A percentile compares a stretch with the other conserved stretches of the same genome.
These are phyloP conservation scores for Pachyseris speciosa DNA, from an alignment of 64 coral and sea anemone genomes.

Conservation along the genomic window DNA sequence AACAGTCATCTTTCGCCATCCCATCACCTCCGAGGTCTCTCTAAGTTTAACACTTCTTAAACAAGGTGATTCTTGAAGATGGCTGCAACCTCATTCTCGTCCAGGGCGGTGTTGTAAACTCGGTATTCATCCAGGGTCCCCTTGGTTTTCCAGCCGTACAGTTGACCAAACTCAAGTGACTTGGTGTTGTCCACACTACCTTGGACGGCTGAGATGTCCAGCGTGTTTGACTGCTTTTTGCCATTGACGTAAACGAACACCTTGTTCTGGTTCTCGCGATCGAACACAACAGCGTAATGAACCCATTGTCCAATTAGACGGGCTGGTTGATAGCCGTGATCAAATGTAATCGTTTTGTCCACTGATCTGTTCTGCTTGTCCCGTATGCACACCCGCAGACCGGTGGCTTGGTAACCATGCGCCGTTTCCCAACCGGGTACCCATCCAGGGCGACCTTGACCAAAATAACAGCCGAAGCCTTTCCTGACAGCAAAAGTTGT, in stretches of 20 bases:
- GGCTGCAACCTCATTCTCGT: constrained; percentile 10
- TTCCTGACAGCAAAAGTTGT: constrained; percentile 81
- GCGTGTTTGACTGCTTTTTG: constrained; percentile 22
- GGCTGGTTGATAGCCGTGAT: constrained; percentile 36
- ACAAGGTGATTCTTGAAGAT: constrained; percentile 58
- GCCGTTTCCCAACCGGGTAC: constrained; percentile 63
- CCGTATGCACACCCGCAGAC: constrained; percentile 67
- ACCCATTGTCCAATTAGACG: constrained; percentile 36
- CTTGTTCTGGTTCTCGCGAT: constrained; percentile 31
- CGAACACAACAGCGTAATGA: constrained; percentile 58
- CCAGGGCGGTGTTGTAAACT: constrained; percentile 54
- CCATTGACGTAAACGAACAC: constrained; percentile 70
- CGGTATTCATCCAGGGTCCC: constrained; percentile 72
- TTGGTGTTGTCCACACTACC: constrained; percentile 65
- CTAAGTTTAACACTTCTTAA: no score
- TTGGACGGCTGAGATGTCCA: constrained; percentile 45
- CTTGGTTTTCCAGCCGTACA: constrained; percentile 80
- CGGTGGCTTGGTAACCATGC: constrained; percentile 54
- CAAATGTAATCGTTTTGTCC: not conserved
- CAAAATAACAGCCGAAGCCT: constrained; percentile 71
- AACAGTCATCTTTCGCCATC: no score
- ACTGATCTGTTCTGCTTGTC: constrained; percentile 45
- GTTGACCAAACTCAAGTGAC: constrained; percentile 32
- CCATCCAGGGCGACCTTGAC: constrained; percentile 3
- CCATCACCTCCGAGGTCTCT: no score